Base-by-base conservation (phyloP, 64 coral and sea anemone genomes). In the Anthopleura sola region DNA sequence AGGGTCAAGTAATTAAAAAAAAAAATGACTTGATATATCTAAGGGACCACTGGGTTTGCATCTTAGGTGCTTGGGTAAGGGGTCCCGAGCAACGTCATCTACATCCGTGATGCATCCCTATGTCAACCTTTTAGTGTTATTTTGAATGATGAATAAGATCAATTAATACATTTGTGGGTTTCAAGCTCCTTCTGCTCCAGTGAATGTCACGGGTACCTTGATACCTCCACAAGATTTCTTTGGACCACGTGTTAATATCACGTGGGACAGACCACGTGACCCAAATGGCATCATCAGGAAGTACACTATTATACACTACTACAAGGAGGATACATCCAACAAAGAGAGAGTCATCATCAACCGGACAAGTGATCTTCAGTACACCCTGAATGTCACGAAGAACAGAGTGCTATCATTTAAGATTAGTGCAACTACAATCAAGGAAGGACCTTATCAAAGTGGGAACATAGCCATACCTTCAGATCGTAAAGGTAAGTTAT, bases 341-440 rank as follows among this genome's bases (percentile, higher is more conserved):
- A 34, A 16, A 0, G n/a, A 62, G 58, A 26, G 7, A 62, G 75
- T 77, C 13, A 77, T 5, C 18, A 77, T 77, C 5, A 38, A 34
- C 3, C 10, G 18, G 15, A 77, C 37, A 37, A 18, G 2, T 34
- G 31, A 34, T 34, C 37, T 76, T 34, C 16, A 18, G 17, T 76
- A 76, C 37, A 76, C 33, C 13, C 14, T 76, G 74, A 39, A 39
- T 37, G 31, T 77, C 3, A 34, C 37, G 2, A 29, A 21, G 3
- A 34, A 37, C 5, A 12, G 32, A 77, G 29, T 17, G 32, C 37
- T 77, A 8, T 77, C 15, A 40, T 77, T 33, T 34, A 77, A 77
- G 32, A 77, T 77, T 17, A 77, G 74, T 38, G 74, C 74, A 29
- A 77, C 32, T 77, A 77, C 74, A 40, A 77, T 77, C 74, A 77